phyloP scores from a whole-genome alignment of 2,888 invertebrate genomes.

The Sarcophaga subvicina region DNA sequence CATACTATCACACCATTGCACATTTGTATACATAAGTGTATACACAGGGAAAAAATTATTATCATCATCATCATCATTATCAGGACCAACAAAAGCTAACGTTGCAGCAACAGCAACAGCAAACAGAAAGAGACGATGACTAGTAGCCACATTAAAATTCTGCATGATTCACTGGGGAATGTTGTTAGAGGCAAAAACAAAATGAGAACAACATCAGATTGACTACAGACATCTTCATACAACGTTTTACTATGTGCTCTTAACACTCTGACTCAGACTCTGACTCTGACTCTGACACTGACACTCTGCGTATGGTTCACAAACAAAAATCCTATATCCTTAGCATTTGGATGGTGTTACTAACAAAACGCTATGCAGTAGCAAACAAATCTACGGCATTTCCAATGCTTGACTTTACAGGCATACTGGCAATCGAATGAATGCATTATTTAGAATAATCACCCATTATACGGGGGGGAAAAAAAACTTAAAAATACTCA shows the following conservation, averaged over 20 bases:
- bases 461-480: neutral
- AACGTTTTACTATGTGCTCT: slow-evolving; percentile 45
- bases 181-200: slow-evolving; percentile 26
- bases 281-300: neutral
- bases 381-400: neutral
- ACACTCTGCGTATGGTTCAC: neutral
- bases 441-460: slow-evolving; percentile 6
- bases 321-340: too few species aligned
- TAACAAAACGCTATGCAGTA: neutral
- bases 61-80: neutral
- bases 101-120: neutral
- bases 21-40: neutral
- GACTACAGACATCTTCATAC: slow-evolving; percentile 17
- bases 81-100: slow-evolving; percentile 23
- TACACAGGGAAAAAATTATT: neutral
- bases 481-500: slow-evolving; percentile 23
- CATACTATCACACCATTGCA: slow-evolving; percentile 9
- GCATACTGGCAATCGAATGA: neutral
- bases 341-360: neutral
- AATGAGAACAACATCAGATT: slow-evolving; percentile 15
- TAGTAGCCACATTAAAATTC: slow-evolving; percentile 56
- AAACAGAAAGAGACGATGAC: slow-evolving; percentile 18
- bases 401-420: neutral
- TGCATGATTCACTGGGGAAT: slow-evolving; percentile 49
- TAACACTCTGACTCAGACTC: slow-evolving; percentile 32